phyloP scores from a whole-genome alignment of 2,888 invertebrate species.

The Torymus tubicola region DNA sequence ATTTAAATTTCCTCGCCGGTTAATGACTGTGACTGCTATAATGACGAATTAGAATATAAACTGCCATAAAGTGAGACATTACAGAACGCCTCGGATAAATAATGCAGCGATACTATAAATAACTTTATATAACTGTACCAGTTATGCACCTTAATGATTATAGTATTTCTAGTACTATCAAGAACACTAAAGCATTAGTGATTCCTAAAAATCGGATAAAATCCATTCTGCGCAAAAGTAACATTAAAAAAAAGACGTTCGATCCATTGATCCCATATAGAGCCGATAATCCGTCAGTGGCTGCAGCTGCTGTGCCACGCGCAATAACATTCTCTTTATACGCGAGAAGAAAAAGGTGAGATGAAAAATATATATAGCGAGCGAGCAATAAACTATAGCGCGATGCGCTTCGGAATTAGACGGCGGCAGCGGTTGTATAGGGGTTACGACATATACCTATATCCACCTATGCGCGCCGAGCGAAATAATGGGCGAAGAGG shows the following conservation, averaged over 20 bases:
- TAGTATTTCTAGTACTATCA: no score
- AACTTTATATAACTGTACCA: no score
- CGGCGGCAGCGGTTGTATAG: no score
- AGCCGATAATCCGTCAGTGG: no score
- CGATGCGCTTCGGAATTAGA: no score
- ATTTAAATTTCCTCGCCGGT: constrained; percentile 13
- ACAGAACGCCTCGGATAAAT: neutral
- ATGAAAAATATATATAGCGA: neutral
- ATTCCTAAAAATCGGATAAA: no score
- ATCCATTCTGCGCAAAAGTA: neutral
- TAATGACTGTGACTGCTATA: neutral
- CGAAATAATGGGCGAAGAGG: neutral
- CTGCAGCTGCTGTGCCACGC: no score
- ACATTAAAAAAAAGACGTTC: constrained; percentile 4
- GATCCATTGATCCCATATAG: no score
- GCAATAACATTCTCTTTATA: no score
- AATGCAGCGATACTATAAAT: neutral
- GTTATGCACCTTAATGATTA: no score
- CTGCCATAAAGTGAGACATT: constrained; percentile 1
- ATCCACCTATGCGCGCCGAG: neutral
- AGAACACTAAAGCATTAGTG: no score
- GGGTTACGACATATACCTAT: neutral
- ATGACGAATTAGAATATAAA: constrained; percentile 22
- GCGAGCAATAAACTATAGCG: neutral
- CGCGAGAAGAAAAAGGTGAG: neutral